phyloP scores from a whole-genome alignment of 2,113 vertebrate genomes.

The Hydropotes inermis region DNA sequence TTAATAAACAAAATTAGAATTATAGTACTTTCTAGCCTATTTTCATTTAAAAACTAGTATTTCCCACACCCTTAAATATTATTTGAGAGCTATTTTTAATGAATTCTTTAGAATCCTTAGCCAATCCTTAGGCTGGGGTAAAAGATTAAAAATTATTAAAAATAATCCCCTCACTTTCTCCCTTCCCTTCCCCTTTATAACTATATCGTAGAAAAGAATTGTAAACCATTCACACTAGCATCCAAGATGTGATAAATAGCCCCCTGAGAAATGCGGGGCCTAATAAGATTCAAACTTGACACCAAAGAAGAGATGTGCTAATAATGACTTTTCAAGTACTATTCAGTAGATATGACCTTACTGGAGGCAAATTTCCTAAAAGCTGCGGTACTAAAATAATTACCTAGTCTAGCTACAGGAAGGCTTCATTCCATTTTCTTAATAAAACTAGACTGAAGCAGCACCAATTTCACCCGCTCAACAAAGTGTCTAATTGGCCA shows the following conservation, averaged over 20 bases:
- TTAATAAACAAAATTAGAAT: background rate
- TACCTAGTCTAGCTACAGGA: background rate
- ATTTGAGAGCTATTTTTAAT: background rate
- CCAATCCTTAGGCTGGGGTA: background rate
- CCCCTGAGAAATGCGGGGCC: background rate
- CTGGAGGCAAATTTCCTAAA: background rate
- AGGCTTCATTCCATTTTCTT: background rate
- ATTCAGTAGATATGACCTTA: background rate
- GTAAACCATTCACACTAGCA: background rate
- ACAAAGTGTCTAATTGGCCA: background rate
- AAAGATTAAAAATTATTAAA: background rate
- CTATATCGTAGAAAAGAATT: background rate
- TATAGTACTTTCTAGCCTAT: background rate
- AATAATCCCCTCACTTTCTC: background rate
- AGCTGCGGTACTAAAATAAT: background rate
- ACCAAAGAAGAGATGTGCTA: background rate
- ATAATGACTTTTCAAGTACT: background rate
- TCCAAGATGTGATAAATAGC: background rate
- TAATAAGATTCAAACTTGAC: background rate
- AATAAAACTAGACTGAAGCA: background rate
- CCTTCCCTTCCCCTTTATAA: background rate
- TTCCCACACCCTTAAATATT: background rate
- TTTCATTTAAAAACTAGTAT: conserved; percentile 28
- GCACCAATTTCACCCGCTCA: background rate
- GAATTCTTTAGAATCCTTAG: background rate